Percentiles rank a stretch among this genome's conserved stretches.
Evolutionary conservation across 2,888 invertebrate species (phyloP).

Genomic region (Ophonus ardosiacus): DNA sequence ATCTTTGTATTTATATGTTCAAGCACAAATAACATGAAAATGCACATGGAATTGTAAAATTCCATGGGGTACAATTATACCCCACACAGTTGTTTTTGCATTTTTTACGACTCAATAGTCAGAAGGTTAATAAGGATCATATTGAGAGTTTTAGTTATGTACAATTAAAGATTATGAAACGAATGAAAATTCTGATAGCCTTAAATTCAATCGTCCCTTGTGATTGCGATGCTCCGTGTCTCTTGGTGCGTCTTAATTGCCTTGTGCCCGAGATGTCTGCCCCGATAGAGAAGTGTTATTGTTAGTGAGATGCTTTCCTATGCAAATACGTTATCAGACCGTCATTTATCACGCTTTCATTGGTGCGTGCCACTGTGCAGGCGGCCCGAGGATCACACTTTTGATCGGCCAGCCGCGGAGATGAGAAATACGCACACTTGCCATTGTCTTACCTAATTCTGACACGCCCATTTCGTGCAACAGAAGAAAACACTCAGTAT

Average conservation of each 20-base stretch:
- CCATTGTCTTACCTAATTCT: constrained; percentile 8
- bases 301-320: constrained; percentile 36
- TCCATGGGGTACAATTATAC: too few species aligned
- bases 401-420: constrained; percentile 1
- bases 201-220: too few species aligned
- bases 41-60: too few species aligned
- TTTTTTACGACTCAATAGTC: too few species aligned
- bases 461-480: constrained; percentile 27
- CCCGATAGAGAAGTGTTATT: constrained; percentile 40
- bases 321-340: constrained; percentile 30
- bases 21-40: too few species aligned
- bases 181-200: too few species aligned
- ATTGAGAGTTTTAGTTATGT: too few species aligned
- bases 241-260: constrained; percentile 37
- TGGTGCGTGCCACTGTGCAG: constrained; percentile 16
- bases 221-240: too few species aligned
- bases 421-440: constrained; percentile 31
- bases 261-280: background rate
- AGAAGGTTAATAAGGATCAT: too few species aligned
- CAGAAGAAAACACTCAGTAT: background rate
- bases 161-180: too few species aligned
- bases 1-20: too few species aligned
- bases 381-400: background rate
- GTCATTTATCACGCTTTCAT: constrained; percentile 35
- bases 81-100: too few species aligned